These are phyloP conservation scores for Apoderus coryli DNA, from an alignment of 2,888 invertebrate genomes.

Conservation along the genomic window DNA sequence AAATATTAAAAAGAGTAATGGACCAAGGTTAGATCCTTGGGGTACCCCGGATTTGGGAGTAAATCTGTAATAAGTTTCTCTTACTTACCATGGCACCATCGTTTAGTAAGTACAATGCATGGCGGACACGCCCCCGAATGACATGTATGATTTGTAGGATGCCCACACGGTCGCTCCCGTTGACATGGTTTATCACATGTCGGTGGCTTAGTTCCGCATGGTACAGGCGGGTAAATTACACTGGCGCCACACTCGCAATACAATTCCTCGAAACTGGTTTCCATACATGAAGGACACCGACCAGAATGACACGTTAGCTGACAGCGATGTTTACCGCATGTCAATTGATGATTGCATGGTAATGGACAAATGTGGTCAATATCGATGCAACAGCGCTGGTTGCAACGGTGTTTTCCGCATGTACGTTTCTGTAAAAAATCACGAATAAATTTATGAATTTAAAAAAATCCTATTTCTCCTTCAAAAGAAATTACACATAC, in stretches of 20 bases:
- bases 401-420: conserved; percentile 84
- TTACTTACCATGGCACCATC: conserved; percentile 52
- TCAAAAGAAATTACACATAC: conserved; percentile 28
- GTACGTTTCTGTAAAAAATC: conserved; percentile 46
- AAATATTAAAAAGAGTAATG: too few relatives aligned
- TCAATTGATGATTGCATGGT: conserved; percentile 65
- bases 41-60: too few relatives aligned
- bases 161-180: conserved; percentile 61
- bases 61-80: too few relatives aligned
- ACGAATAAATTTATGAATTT: neutral
- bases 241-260: conserved; percentile 81
- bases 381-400: conserved; percentile 76
- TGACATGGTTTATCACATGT: conserved; percentile 64
- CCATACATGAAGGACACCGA: conserved; percentile 62
- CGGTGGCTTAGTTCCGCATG: conserved; percentile 82
- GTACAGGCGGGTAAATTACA: conserved; percentile 79
- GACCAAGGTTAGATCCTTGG: too few relatives aligned
- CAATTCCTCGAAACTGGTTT: conserved; percentile 75
- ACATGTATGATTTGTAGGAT: conserved; percentile 73
- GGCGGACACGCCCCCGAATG: conserved; percentile 69
- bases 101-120: conserved; percentile 73
- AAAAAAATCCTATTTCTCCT: neutral
- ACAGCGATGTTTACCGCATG: conserved; percentile 83
- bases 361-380: conserved; percentile 74
- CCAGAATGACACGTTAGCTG: conserved; percentile 81